These are phyloP conservation scores for Lerema accius DNA, from an alignment of 1,140 invertebrate genomes.

Conservation along the genomic window DNA sequence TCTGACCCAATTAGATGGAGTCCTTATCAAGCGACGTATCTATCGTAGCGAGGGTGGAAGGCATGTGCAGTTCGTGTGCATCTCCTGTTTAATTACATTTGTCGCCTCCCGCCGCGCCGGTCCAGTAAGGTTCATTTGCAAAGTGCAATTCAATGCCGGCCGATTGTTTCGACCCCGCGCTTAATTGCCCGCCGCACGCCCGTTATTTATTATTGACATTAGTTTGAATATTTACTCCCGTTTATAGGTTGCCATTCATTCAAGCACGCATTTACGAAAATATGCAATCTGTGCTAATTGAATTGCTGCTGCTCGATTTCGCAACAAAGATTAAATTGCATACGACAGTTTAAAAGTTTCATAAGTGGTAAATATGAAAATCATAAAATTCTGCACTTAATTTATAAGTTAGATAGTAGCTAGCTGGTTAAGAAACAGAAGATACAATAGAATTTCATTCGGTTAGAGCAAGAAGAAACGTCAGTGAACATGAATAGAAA, in stretches of 20 bases:
- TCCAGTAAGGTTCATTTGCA: conserved; percentile 76
- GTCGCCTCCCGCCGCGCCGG: conserved; percentile 45
- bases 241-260: conserved; percentile 55
- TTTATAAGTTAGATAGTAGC: too few species aligned
- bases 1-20: conserved; percentile 36
- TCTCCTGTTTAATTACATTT: conserved; percentile 78
- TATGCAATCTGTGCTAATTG: conserved; percentile 22
- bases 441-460: too few species aligned
- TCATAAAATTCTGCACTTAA: too few species aligned
- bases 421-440: too few species aligned
- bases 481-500: too few species aligned
- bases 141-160: conserved; percentile 81
- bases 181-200: conserved; percentile 75
- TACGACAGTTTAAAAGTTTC: too few species aligned
- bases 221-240: conserved; percentile 53
- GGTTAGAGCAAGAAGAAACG: too few species aligned
- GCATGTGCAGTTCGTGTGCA: conserved; percentile 64
- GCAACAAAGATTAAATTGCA: not conserved
- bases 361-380: too few species aligned
- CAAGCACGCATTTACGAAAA: conserved; percentile 21
- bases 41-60: conserved; percentile 37
- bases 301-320: too few species aligned
- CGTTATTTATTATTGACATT: conserved; percentile 76
- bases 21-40: conserved; percentile 42
- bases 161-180: conserved; percentile 71